A percentile compares a stretch with the other conserved stretches of the same genome.
Conservation (phyloP, 2,888 invertebrate genomes). For the Leptinotarsa juncta region DNA sequence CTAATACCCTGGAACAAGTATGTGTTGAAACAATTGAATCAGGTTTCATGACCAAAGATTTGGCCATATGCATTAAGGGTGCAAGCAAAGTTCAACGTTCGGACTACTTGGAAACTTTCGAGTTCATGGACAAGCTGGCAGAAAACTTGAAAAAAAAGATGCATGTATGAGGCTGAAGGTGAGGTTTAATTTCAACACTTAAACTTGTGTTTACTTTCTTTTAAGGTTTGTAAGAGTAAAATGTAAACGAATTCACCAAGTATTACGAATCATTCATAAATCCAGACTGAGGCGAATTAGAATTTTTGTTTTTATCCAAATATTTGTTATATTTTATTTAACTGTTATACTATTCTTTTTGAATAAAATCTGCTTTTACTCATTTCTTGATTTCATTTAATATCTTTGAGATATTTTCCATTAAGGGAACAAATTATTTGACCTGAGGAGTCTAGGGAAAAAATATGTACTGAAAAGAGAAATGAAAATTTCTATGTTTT, state of each 20-base stretch:
- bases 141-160: constrained; percentile 80
- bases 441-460: too few relatives aligned
- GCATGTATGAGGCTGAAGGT: constrained; percentile 24
- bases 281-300: neutral
- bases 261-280: constrained; percentile 16
- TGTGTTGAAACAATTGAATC: constrained; percentile 95
- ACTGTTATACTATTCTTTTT: neutral
- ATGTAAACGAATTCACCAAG: constrained; percentile 20
- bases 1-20: constrained; percentile 87
- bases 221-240: constrained; percentile 22
- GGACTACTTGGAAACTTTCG: constrained; percentile 97
- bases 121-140: constrained; percentile 94
- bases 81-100: constrained; percentile 79
- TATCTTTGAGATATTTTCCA: neutral
- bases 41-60: constrained; percentile 97
- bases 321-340: constrained; percentile 1
- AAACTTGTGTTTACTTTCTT: constrained; percentile 9
- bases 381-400: neutral
- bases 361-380: neutral
- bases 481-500: too few relatives aligned
- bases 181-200: neutral
- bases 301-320: constrained; percentile 4
- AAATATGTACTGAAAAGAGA: too few relatives aligned
- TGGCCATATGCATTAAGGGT: constrained; percentile 98
- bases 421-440: neutral